Evolutionary conservation across 2,888 invertebrate species (phyloP).

Genomic region (Pachymerium ferrugineum): DNA sequence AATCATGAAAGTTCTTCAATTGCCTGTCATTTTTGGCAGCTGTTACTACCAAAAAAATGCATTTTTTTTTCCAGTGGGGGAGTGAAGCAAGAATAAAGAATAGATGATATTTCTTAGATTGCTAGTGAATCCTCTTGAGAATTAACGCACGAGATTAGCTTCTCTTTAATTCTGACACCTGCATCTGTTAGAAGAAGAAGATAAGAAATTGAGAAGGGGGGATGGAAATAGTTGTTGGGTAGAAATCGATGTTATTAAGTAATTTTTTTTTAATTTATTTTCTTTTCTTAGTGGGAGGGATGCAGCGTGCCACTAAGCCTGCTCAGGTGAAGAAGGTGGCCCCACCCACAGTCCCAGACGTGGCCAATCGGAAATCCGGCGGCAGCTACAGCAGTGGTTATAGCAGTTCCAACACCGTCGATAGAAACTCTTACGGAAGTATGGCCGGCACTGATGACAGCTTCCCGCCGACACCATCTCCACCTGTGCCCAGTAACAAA

Average conservation of each 20-base stretch:
- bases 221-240: no score
- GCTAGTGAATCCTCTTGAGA: neutral
- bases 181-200: no score
- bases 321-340: constrained; percentile 80
- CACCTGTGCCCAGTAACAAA: constrained; percentile 29
- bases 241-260: neutral
- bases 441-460: constrained; percentile 36
- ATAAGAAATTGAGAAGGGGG: no score
- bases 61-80: neutral
- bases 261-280: constrained; percentile 40
- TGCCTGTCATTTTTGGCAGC: neutral
- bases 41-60: neutral
- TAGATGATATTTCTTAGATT: neutral
- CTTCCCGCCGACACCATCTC: constrained; percentile 36
- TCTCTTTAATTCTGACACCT: no score
- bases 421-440: constrained; percentile 37
- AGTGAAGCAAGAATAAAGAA: no score
- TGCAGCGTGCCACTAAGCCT: constrained; percentile 61
- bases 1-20: neutral
- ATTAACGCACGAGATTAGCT: neutral
- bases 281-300: constrained; percentile 71
- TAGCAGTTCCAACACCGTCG: constrained; percentile 37
- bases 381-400: constrained; percentile 39
- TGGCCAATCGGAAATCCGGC: constrained; percentile 39
- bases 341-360: constrained; percentile 73